Base-by-base conservation (phyloP, 2,888 invertebrate species). In the Melipona bicolor region DNA sequence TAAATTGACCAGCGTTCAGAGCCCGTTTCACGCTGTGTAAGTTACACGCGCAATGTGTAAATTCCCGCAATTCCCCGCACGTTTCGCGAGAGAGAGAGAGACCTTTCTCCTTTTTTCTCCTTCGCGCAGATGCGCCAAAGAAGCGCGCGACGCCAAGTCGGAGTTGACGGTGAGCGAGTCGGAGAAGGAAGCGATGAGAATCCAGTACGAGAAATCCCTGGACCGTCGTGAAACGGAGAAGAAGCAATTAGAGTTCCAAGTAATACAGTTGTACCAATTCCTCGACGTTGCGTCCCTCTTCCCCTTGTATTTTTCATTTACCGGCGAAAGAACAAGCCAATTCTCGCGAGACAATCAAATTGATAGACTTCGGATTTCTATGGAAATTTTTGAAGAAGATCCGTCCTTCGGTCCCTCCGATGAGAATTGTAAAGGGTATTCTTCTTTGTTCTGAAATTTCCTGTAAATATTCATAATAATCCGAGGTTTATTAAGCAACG, bases 101-200 rank as follows among this genome's bases (percentile, higher is more conserved):
- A 15, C 6, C 6, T 21, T 43, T 24, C 11, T 1, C 9, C 11
- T 9, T 36, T 9, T 21, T 43, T 32, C 9, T 9, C 56, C 64
- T 27, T 54, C 19, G 36, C 49, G 61, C 68, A 91, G 91, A 74
- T 90, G 89, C 76, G 87, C 86, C 19, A 85, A 90, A 64, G 88
- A 85, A 50, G 88, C 85, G 79, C 82, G 85, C 54, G 86, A 91
- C 32, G 84, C 86, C 6, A 87, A 90, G 69, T 80, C 86, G 3
- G 84, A 90, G 56, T 56, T 91, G 15, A 84, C 69, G 19, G 88
- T 87, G 62, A 87, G 81, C 67, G 85, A 88, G n/a, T 79, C 84
- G 2, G 88, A 90, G 71, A 90, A 90, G 36, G 88, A 89, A 52
- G 86, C 88, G 11, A 79, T 91, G 68, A 74, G 78, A 11, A 87